Percentiles rank a stretch among this genome's conserved stretches.
Evolutionary conservation across 2,113 vertebrate species (phyloP).

Genomic region (Tretioscincus oriximinensis): DNA sequence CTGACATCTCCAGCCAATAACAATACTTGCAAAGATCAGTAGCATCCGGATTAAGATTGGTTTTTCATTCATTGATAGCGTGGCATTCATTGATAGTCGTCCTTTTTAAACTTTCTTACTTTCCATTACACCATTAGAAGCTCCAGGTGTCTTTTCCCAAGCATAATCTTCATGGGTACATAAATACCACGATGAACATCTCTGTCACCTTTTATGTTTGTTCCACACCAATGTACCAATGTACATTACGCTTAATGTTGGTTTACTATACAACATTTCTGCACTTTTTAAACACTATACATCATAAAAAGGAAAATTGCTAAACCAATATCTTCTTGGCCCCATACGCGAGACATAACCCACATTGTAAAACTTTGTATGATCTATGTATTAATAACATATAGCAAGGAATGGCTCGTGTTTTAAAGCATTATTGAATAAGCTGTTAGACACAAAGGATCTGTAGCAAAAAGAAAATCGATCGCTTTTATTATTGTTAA

Average conservation of each 20-base stretch:
- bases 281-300: neutral
- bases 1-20: no score
- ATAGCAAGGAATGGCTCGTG: neutral
- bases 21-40: no score
- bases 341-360: neutral
- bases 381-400: neutral
- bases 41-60: neutral
- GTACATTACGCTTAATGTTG: neutral
- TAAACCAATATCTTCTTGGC: neutral
- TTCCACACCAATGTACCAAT: neutral
- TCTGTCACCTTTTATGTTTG: neutral
- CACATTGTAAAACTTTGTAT: neutral
- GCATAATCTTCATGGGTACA: neutral
- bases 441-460: neutral
- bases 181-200: neutral
- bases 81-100: neutral
- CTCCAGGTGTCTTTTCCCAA: no score
- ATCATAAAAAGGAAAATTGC: slow-evolving; percentile 1
- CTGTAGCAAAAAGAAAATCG: neutral
- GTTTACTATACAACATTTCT: neutral
- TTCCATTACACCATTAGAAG: no score
- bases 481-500: neutral
- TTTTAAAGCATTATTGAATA: slow-evolving; percentile 11
- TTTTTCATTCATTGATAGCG: neutral
- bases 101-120: neutral